These are phyloP conservation scores for Subacronicta megacephala DNA, from an alignment of 2,888 invertebrate genomes.

Conservation along the genomic window DNA sequence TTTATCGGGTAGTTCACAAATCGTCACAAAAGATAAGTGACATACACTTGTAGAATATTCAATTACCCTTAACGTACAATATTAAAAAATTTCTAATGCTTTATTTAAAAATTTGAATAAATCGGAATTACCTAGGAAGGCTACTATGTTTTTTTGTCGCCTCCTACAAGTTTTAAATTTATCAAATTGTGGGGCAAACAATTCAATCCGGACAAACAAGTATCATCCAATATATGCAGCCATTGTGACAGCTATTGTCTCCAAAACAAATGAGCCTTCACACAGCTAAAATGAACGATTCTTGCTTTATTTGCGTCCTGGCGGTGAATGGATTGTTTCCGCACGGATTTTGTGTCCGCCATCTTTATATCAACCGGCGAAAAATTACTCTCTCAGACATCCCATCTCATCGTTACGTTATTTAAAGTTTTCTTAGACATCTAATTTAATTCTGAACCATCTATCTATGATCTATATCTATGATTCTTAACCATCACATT, in stretches of 20 bases:
- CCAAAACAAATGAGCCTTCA: slow-evolving; percentile 47
- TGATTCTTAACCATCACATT: slow-evolving; percentile 5
- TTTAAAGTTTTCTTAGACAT: background rate
- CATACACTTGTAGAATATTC: background rate
- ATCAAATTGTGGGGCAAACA: slow-evolving; percentile 4
- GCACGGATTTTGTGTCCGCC: slow-evolving; percentile 43
- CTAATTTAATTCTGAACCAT: no score
- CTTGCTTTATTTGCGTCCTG: slow-evolving; percentile 42
- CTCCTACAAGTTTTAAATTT: background rate
- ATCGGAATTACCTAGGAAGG: no score
- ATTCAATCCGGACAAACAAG: slow-evolving; percentile 13
- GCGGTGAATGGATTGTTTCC: slow-evolving; percentile 39
- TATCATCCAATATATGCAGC: slow-evolving; percentile 3
- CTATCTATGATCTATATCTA: no score
- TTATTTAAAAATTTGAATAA: no score
- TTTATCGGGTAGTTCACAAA: background rate
- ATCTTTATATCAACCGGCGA: slow-evolving; percentile 23
- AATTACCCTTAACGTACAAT: no score
- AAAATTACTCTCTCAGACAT: slow-evolving; percentile 16
- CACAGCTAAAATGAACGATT: slow-evolving; percentile 36
- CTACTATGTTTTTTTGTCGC: no score
- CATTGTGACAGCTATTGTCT: slow-evolving; percentile 34
- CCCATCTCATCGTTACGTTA: background rate
- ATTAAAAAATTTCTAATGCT: no score
- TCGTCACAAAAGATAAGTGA: background rate